Base-by-base conservation (phyloP, 2,888 invertebrate genomes). In the Diplolepis rosae region DNA sequence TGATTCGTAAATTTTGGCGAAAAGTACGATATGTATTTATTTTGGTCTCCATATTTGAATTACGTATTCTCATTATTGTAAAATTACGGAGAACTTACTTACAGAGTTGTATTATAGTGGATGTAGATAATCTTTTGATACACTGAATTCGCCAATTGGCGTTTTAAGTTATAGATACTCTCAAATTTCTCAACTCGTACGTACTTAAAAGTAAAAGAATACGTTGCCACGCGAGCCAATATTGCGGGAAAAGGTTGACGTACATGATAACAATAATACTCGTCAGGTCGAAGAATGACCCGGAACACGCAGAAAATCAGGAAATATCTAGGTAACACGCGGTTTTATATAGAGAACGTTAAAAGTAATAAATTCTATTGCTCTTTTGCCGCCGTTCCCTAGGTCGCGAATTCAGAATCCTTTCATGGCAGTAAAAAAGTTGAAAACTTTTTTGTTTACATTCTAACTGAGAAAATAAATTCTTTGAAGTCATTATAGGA, bases 361-460 rank as follows among this genome's bases (percentile, higher is more conserved):
- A 77, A 83, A 82, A 78, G 70, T 80, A 79, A 81, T 74, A 82
- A 82, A 84, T 82, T 83, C 81, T 83, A 83, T 82, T 78, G 80
- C 80, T 79, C 80, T 79, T 74, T 72, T 74, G 74, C 77, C 75
- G 76, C 79, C 61, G 61, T 61, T 32, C 35, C 61, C 30, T 80
- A 78, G 71, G 27, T 72, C 35, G 61, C 54, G 22, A 56, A 45
- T 27, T 28, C 1, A n/a, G 52, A 61, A 35, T 39, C 13, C 11
- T 52, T 66, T 32, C 15, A n/a, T 18, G 13, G 13, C 32, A 35
- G 30, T 51, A 28, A 45, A 24, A 15, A n/a, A 39, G 18, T 61
- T n/a, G 1, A 7, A 28, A 35, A 56, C 22, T 52, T 28, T 28
- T 0, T 28, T 30, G 27, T 39, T 39, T 2, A 0, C 9, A 45